Evolutionary conservation across 1,140 invertebrate genomes (phyloP).

Genomic region (Trichonephila clavipes): DNA sequence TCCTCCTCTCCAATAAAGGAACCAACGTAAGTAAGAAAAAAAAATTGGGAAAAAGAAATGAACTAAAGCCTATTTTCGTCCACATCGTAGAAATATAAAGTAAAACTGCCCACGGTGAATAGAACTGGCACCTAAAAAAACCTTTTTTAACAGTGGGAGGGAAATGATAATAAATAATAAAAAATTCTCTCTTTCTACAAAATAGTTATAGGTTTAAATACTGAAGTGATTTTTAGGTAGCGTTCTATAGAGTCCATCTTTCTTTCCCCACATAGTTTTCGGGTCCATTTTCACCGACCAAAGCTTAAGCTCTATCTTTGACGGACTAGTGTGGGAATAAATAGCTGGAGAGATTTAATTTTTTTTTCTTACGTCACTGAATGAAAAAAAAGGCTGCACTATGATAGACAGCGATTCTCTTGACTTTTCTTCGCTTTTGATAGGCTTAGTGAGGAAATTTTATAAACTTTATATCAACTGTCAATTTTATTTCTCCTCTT

Average conservation of each 20-base stretch:
- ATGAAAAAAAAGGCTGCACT: slow-evolving; percentile 1
- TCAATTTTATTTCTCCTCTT: slow-evolving; percentile 65
- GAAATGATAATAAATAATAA: slow-evolving; percentile 7
- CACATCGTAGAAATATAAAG: slow-evolving; percentile 63
- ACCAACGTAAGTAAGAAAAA: slow-evolving; percentile 9
- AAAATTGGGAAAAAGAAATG: slow-evolving; percentile 2
- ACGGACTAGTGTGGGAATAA: slow-evolving; percentile 62
- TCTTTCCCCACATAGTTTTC: slow-evolving; percentile 38
- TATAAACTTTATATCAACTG: slow-evolving; percentile 75
- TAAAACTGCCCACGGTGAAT: slow-evolving; percentile 73
- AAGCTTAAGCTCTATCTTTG: slow-evolving; percentile 29
- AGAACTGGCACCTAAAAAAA: background rate
- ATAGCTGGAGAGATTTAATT: background rate
- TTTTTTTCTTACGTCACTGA: background rate
- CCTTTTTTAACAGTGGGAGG: background rate
- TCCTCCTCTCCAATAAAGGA: slow-evolving; percentile 62
- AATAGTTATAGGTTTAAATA: slow-evolving; percentile 68
- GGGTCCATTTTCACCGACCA: slow-evolving; percentile 43
- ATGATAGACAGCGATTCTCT: slow-evolving; percentile 65
- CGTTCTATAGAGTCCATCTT: slow-evolving; percentile 7
- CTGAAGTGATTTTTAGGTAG: slow-evolving; percentile 72
- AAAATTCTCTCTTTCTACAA: background rate
- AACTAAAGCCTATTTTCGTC: slow-evolving; percentile 72
- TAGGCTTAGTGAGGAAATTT: slow-evolving; percentile 71
- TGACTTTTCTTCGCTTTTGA: slow-evolving; percentile 61